Percentiles rank a stretch among this genome's conserved stretches.
Evolutionary conservation across 2,113 vertebrate genomes (phyloP).

Genomic region (Melanocharis versteri): DNA sequence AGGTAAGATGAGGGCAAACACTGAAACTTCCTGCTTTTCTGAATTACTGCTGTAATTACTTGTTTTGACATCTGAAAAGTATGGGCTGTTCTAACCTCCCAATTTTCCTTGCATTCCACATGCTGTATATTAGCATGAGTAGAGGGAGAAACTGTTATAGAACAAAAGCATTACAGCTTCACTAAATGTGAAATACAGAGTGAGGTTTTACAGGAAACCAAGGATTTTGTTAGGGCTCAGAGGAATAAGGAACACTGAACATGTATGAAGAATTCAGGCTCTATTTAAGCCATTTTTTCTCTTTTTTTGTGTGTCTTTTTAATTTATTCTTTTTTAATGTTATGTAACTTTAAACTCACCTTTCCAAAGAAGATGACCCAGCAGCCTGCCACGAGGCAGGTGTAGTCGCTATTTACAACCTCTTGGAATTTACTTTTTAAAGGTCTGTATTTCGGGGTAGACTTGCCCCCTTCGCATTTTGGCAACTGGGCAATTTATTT

Average conservation of each 20-base stretch:
- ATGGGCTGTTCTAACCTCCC: background rate
- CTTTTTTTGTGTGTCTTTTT: background rate
- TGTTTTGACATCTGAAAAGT: slow-evolving; percentile 8
- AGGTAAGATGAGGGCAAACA: background rate
- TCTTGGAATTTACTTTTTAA: background rate
- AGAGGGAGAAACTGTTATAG: background rate
- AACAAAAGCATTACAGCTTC: background rate
- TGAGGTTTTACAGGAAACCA: background rate
- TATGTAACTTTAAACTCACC: background rate
- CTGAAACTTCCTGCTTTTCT: background rate
- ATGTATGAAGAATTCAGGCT: background rate
- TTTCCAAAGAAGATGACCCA: background rate
- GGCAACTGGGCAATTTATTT: background rate
- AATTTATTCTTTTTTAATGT: background rate
- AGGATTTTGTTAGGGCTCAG: background rate
- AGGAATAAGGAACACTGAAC: background rate
- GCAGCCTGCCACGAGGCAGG: background rate
- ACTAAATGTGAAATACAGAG: background rate
- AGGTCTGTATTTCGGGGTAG: background rate
- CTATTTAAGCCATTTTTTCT: background rate
- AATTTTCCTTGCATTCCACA: background rate
- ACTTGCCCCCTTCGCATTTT: background rate
- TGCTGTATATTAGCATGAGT: background rate
- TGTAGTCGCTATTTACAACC: background rate
- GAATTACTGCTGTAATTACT: background rate